Evolutionary conservation across 2,888 invertebrate genomes (phyloP), one percentile per base, ranked within the genome.

Genomic region (Cephus nigrinus): DNA sequence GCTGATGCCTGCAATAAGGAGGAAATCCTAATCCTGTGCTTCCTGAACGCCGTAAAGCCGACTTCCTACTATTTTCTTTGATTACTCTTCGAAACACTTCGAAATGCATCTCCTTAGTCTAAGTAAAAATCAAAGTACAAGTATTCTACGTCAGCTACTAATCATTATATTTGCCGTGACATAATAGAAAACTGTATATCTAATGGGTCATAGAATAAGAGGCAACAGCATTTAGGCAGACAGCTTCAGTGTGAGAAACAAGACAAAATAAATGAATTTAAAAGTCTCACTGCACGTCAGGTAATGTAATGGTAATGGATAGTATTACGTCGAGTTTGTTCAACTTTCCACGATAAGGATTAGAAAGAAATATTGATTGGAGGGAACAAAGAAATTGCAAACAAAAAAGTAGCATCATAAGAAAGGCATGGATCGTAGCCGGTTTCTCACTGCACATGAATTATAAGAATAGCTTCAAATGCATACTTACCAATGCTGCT

Each of bases 401-500:
- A 71, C 0, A 31, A 71, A 71, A 71, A 71, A 31, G 32, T 32
- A 71, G 1, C 23, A 4, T 12, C 3, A 32, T 12, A 9, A 11
- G 40, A 40, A 15, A 15, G 15, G 15, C 15, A 40, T 15, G 15
- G 15, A 40, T 40, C 15, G 15, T 40, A 40, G 15, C 4, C 5
- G 15, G 5, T 40, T 15, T 15, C 40, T 15, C 0, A 40, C 15
- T 40, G 15, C 15, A 40, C 40, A 15, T 15, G 2, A 4, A 15
- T 15, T 15, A 55, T 23, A 23, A 23, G 55, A 55, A 23, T 55
- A 55, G 2, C 9, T 55, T 55, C 0, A 71, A 71, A 9, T 36
- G 72, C 73, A 69, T 84, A 88, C 90, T 84, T 89, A 92, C 93
- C 94, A 82, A 93, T 91, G 86, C 93, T 93, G 80, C 93, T 92